phyloP scores from a whole-genome alignment of 2,888 invertebrate species.

The Lypha dubia region DNA sequence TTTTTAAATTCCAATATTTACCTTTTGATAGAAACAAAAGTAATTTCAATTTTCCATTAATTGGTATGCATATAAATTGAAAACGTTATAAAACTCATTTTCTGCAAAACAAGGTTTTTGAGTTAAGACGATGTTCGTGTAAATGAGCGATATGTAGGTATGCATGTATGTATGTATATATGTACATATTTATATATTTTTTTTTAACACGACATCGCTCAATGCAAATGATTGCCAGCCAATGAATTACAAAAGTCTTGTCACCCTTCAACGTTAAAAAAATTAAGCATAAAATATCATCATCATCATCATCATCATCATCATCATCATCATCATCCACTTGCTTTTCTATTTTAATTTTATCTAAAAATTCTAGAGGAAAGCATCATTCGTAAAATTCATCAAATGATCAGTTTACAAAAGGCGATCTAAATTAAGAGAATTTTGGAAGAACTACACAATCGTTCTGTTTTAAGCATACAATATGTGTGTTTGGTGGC shows the following conservation, averaged over 20 bases:
- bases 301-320: too few species aligned
- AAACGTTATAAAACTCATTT: too few species aligned
- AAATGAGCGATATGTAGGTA: too few species aligned
- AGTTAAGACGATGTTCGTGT: too few species aligned
- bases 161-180: too few species aligned
- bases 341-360: background rate
- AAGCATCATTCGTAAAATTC: background rate
- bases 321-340: too few species aligned
- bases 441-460: constrained; percentile 9
- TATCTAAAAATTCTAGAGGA: background rate
- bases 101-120: too few species aligned
- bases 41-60: too few species aligned
- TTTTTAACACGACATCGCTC: background rate
- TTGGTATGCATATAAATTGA: too few species aligned
- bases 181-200: background rate
- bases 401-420: constrained; percentile 13
- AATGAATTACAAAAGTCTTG: constrained; percentile 12
- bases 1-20: too few species aligned
- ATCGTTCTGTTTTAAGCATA: background rate
- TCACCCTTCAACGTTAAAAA: background rate
- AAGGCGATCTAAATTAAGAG: constrained; percentile 26
- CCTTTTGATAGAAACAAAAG: too few species aligned
- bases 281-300: background rate
- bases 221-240: background rate
- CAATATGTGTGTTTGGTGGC: constrained; percentile 5